These are phyloP conservation scores for Linepithema humile DNA, from an alignment of 1,140 invertebrate genomes.

Conservation along the genomic window DNA sequence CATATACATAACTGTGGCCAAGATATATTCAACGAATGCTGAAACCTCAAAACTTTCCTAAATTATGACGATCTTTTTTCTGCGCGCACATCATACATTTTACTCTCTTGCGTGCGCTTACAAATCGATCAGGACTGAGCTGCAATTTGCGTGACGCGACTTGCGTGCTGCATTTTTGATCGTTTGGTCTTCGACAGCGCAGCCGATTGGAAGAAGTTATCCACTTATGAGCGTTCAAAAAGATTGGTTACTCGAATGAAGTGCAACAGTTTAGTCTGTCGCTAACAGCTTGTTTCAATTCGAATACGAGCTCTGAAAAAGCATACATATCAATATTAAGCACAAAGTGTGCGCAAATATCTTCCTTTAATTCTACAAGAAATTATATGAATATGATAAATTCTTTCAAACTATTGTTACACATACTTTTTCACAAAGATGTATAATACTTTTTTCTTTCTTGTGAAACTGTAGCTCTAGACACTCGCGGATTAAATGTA, in stretches of 20 bases:
- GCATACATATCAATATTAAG: background rate
- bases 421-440: background rate
- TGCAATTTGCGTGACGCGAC: constrained; percentile 17
- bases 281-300: background rate
- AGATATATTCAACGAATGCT: background rate
- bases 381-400: background rate
- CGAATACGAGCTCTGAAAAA: background rate
- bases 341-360: background rate
- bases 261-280: background rate
- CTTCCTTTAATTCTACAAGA: background rate
- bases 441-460: background rate
- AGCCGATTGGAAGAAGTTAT: constrained; percentile 31
- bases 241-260: background rate
- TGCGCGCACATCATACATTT: background rate
- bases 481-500: background rate
- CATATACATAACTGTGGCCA: background rate
- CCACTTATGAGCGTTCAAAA: background rate
- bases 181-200: constrained; percentile 18
- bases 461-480: background rate
- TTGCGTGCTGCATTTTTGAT: constrained; percentile 20
- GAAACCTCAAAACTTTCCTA: background rate
- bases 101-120: constrained; percentile 5
- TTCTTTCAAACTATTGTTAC: background rate
- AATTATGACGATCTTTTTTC: background rate
- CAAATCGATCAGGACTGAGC: constrained; percentile 11